Conservation (phyloP, 2,113 vertebrate genomes). For the Gulo gulo region DNA sequence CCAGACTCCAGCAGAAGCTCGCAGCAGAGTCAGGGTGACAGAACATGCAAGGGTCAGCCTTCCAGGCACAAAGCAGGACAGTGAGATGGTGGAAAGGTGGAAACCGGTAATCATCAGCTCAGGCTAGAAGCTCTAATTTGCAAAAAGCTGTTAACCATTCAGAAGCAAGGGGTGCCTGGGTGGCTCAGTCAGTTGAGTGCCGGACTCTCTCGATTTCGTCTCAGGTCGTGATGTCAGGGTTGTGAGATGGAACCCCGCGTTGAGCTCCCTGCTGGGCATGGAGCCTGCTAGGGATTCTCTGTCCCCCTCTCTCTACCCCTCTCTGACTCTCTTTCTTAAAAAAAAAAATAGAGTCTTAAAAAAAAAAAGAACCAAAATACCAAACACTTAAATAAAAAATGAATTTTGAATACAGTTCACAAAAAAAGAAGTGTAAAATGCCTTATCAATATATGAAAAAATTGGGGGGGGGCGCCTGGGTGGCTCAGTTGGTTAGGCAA, state of each 20-base stretch:
- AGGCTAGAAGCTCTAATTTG: not conserved
- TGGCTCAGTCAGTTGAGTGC: no score
- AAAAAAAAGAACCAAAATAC: not conserved
- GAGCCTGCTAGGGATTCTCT: no score
- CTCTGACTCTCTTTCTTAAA: no score
- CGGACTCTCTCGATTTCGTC: no score
- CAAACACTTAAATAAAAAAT: not conserved
- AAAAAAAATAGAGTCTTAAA: no score
- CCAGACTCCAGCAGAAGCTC: not conserved
- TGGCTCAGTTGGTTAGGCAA: no score
- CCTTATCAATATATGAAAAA: not conserved
- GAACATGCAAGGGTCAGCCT: not conserved
- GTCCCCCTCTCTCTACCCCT: no score
- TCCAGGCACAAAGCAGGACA: not conserved
- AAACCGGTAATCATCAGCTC: not conserved
- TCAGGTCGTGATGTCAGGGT: no score
- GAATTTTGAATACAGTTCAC: not conserved
- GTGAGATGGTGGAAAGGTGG: not conserved
- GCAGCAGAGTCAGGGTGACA: not conserved
- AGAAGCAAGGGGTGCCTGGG: not conserved
- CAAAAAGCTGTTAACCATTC: not conserved
- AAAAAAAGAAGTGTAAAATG: not conserved
- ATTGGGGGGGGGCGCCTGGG: no score
- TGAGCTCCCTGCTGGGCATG: no score
- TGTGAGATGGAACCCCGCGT: no score